Evolutionary conservation across 2,113 vertebrate genomes (phyloP).

Genomic region (Oxyura jamaicensis): DNA sequence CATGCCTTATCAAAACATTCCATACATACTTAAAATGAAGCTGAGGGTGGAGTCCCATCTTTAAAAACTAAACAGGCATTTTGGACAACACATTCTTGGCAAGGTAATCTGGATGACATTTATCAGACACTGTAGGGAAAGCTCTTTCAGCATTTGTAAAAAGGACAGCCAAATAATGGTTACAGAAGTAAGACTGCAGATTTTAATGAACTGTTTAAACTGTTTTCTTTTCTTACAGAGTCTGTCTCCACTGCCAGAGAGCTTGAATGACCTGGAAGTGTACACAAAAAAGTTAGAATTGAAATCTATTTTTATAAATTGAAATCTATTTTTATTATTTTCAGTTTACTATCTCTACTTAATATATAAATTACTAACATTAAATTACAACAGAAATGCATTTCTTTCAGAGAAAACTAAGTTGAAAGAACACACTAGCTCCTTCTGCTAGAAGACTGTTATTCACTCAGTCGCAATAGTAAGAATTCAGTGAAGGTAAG

Average conservation of each 20-base stretch:
- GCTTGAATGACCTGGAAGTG: constrained; percentile 82
- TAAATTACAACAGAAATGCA: neutral
- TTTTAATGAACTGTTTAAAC: constrained; percentile 76
- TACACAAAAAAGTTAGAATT: constrained; percentile 40
- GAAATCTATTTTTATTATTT: neutral
- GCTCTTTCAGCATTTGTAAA: constrained; percentile 82
- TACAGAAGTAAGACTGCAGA: constrained; percentile 80
- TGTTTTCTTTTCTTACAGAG: constrained; percentile 81
- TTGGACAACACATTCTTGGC: constrained; percentile 85
- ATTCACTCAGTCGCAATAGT: neutral
- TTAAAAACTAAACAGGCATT: constrained; percentile 82
- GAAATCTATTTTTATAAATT: neutral
- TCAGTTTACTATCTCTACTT: neutral
- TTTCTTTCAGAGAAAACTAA: neutral
- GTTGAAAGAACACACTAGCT: neutral
- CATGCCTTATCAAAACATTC: constrained; percentile 83
- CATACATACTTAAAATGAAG: constrained; percentile 82
- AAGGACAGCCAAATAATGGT: constrained; percentile 83
- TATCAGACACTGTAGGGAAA: constrained; percentile 81
- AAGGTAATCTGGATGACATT: constrained; percentile 79
- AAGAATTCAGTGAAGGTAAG: constrained; percentile 24
- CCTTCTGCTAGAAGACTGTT: neutral
- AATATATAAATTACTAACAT: neutral
- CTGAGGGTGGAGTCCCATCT: constrained; percentile 76
- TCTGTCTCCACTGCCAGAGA: constrained; percentile 86